Percentiles rank a stretch among this genome's conserved stretches.
Conservation (phyloP, 2,888 invertebrate species). For the Drosophila tanythrix region DNA sequence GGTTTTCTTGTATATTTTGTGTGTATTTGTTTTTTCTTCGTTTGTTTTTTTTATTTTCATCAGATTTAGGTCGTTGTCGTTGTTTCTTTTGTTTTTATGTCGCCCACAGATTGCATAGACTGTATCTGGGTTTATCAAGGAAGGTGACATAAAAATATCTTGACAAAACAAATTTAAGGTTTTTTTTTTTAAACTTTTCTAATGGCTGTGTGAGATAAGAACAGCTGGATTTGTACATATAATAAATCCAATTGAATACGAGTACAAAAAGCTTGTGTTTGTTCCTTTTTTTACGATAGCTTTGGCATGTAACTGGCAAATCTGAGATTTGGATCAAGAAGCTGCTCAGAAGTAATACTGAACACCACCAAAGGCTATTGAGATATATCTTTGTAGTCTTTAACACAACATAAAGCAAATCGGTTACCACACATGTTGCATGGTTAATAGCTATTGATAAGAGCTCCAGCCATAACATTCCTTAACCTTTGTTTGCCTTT, state of each 20-base stretch:
- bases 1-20: background rate
- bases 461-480: too few relatives aligned
- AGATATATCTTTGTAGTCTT: background rate
- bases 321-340: background rate
- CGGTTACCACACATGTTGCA: background rate
- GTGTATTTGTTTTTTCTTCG: background rate
- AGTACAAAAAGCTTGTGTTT: background rate
- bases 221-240: constrained; percentile 12
- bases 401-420: background rate
- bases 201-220: constrained; percentile 8
- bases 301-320: background rate
- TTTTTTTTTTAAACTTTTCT: constrained; percentile 25
- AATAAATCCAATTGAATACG: constrained; percentile 23
- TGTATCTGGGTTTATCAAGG: constrained; percentile 18
- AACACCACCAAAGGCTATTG: background rate
- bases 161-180: constrained; percentile 1
- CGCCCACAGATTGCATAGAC: constrained; percentile 40
- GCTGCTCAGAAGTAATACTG: background rate
- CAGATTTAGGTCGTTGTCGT: constrained; percentile 52
- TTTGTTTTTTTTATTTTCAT: constrained; percentile 6
- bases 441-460: background rate
- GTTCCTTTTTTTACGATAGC: background rate
- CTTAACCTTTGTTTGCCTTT: background rate
- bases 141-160: constrained; percentile 36
- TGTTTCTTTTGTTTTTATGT: constrained; percentile 50